Base-by-base conservation (phyloP, 1,140 invertebrate genomes). In the Neodiprion pinetum region DNA sequence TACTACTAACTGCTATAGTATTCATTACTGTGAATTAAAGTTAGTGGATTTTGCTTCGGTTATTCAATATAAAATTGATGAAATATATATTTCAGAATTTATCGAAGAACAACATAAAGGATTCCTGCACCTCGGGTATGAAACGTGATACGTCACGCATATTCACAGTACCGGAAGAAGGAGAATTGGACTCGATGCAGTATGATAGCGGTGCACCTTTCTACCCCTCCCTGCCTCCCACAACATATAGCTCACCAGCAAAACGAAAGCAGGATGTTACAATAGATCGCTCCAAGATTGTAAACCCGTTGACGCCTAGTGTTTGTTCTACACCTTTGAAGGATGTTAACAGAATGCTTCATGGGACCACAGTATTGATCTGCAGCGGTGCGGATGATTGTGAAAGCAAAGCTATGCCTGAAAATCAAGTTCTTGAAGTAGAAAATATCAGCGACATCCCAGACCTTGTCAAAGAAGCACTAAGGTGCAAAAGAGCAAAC, bases 141-240 rank as follows among this genome's bases (percentile, higher is more conserved):
- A 95, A 95, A 85, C 89, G 93, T 40, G 94, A 95, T 81, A 92
- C 93, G 72, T 95, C 94, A 0, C 85, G 94, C 1, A 92, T 95
- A 47, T 95, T 95, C 76, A 95, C 94, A 2, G 93, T 95, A 47
- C 94, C 94, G 3, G 94, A 96, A 87, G 93, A 95, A 83, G 91
- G 91, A 61, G 90, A 87, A 74, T 80, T 88, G 9, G 86, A 88
- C 67, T 79, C 83, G 1, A 78, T 73, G 50, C 11, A 47, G 10
- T 53, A 69, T 7, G 88, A 87, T 86, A 82, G 88, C 84, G 73
- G 87, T 83, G 3, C 85, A 83, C 7, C 85, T 9, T 82, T 84
- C 80, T 75, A 77, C 80, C 80, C 84, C 78, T 48, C 77, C 40
- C 80, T 79, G 47, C 80, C 81, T 50, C 75, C 74, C 48, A 11